phyloP scores from a whole-genome alignment of 2,888 invertebrate species.

The Ormia ochracea region DNA sequence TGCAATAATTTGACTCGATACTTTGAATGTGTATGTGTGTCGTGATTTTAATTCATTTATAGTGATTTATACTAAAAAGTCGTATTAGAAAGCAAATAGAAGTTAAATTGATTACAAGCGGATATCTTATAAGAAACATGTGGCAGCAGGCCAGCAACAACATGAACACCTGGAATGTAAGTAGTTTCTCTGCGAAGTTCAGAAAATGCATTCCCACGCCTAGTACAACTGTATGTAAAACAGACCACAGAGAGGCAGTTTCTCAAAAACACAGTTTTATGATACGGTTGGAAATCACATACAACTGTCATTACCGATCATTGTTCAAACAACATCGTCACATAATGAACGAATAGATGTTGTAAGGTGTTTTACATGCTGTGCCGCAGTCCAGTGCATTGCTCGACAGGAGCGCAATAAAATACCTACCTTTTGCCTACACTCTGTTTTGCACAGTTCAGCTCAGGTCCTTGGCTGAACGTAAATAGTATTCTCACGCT shows the following conservation, averaged over 20 bases:
- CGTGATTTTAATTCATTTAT: no score
- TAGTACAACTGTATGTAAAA: no score
- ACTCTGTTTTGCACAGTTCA: background rate
- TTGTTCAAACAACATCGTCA: slow-evolving; percentile 45
- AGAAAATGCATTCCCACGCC: slow-evolving; percentile 55
- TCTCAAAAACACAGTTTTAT: slow-evolving; percentile 1
- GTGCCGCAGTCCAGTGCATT: slow-evolving; percentile 58
- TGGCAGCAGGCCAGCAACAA: background rate
- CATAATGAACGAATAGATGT: slow-evolving; percentile 16
- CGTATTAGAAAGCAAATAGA: no score
- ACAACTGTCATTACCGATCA: slow-evolving; percentile 63
- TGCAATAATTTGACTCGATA: no score
- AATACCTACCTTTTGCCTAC: background rate
- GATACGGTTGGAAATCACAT: slow-evolving; percentile 55
- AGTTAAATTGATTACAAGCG: background rate
- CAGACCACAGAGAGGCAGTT: background rate
- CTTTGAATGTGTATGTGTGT: no score
- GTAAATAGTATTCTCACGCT: slow-evolving; percentile 69
- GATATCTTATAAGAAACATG: no score
- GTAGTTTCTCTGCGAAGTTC: slow-evolving; percentile 43
- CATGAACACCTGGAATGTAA: slow-evolving; percentile 26
- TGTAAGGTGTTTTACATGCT: slow-evolving; percentile 58
- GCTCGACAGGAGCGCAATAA: slow-evolving; percentile 65
- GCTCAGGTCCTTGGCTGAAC: background rate
- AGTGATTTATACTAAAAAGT: no score